A percentile compares a stretch with the other conserved stretches of the same genome.
These are phyloP conservation scores for Agriopis aurantiaria DNA, from an alignment of 2,888 invertebrate species.

Conservation along the genomic window DNA sequence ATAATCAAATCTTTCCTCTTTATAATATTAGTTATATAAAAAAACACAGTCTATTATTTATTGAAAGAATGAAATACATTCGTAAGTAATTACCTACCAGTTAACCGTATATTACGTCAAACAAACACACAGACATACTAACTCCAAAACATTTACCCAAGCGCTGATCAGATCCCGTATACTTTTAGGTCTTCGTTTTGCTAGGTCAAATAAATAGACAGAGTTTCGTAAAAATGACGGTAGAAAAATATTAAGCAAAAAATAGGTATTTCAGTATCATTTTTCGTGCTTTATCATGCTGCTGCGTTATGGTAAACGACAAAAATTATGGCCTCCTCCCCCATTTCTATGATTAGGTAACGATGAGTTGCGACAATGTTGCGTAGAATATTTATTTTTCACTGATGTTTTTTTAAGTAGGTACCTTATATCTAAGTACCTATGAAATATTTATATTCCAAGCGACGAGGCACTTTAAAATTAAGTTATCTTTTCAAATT, in stretches of 20 bases:
- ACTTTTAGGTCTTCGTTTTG: no score
- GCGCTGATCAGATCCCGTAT: no score
- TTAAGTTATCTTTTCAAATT: not conserved
- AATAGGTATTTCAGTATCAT: slow-evolving; percentile 52
- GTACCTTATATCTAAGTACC: not conserved
- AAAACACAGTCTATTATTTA: no score
- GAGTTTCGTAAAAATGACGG: slow-evolving; percentile 3
- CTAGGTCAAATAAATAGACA: no score
- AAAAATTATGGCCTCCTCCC: slow-evolving; percentile 57
- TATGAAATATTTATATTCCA: not conserved
- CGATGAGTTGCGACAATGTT: slow-evolving; percentile 62
- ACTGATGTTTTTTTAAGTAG: slow-evolving; percentile 13
- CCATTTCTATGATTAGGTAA: slow-evolving; percentile 58
- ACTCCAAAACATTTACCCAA: no score
- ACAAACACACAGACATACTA: no score
- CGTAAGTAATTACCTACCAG: no score
- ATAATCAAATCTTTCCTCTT: no score
- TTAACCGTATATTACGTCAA: no score
- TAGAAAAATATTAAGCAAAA: slow-evolving; percentile 8
- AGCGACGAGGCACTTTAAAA: not conserved
- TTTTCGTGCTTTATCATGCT: slow-evolving; percentile 69
- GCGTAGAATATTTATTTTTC: slow-evolving; percentile 28
- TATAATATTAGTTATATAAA: no score
- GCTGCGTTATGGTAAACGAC: slow-evolving; percentile 59
- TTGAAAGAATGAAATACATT: no score